These are phyloP conservation scores for Melieria crassipennis DNA, from an alignment of 2,888 invertebrate species.

Conservation along the genomic window DNA sequence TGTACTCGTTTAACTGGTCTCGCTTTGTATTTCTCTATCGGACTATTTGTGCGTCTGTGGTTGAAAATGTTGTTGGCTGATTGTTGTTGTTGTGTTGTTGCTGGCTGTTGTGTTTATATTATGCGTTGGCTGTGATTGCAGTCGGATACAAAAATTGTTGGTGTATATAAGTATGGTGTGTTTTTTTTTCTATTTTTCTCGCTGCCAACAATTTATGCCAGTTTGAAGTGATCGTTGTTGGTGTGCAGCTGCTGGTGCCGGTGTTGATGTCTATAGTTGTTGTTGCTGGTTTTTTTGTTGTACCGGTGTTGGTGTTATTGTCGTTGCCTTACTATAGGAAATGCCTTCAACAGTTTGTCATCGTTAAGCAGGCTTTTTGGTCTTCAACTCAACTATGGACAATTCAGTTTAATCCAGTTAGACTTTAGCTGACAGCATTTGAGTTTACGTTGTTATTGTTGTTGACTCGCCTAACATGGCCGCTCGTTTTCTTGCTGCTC, in stretches of 20 bases:
- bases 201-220: too few relatives aligned
- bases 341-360: constrained; percentile 15
- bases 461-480: not conserved
- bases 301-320: constrained; percentile 9
- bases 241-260: too few relatives aligned
- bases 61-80: not conserved
- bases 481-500: too few relatives aligned
- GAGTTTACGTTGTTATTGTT: not conserved
- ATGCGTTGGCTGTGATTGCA: constrained; percentile 22
- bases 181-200: too few relatives aligned
- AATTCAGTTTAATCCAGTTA: too few relatives aligned
- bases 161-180: too few relatives aligned
- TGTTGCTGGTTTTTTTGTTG: not conserved
- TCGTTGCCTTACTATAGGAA: constrained; percentile 3
- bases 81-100: not conserved
- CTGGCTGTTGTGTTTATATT: not conserved
- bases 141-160: not conserved
- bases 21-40: too few relatives aligned
- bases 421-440: too few relatives aligned
- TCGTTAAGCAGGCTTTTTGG: not conserved
- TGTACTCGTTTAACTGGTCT: too few relatives aligned
- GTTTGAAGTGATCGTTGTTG: too few relatives aligned
- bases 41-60: not conserved
- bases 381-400: not conserved
- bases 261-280: too few relatives aligned